Evolutionary conservation across 1,140 invertebrate species (phyloP).

Genomic region (Lepidotrigona ventralis): DNA sequence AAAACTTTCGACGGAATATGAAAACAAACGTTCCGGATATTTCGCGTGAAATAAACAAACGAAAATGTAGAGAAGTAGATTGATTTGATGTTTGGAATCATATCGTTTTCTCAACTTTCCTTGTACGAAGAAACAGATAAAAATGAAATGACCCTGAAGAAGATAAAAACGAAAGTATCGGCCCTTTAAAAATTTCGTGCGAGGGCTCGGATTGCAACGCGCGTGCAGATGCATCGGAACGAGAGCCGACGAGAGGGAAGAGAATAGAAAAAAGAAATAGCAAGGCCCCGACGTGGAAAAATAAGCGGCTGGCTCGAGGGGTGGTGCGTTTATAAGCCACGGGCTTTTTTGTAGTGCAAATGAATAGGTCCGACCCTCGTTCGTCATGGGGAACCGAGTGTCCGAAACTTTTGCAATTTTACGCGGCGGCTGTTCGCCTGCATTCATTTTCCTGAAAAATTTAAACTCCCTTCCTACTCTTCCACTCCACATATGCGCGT

Average conservation of each 20-base stretch:
- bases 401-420: slow-evolving; percentile 60
- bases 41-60: not conserved
- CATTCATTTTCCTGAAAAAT: slow-evolving; percentile 43
- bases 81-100: no score
- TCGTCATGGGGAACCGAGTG: slow-evolving; percentile 18
- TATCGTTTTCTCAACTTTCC: no score
- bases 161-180: slow-evolving; percentile 15
- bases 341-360: slow-evolving; percentile 53
- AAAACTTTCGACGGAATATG: not conserved
- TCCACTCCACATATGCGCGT: not conserved
- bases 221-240: slow-evolving; percentile 47
- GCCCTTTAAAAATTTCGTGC: slow-evolving; percentile 49
- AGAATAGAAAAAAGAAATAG: not conserved
- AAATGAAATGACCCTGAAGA: not conserved
- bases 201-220: slow-evolving; percentile 31
- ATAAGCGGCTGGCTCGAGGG: slow-evolving; percentile 17
- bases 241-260: slow-evolving; percentile 27
- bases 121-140: not conserved
- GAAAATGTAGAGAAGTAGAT: not conserved
- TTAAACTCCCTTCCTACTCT: not conserved
- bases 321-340: slow-evolving; percentile 34
- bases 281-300: slow-evolving; percentile 19
- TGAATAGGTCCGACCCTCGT: slow-evolving; percentile 36
- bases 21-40: not conserved
- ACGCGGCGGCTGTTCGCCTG: slow-evolving; percentile 23